phyloP scores from a whole-genome alignment of 2,113 vertebrate genomes.

The Urocynchramus pylzowi region DNA sequence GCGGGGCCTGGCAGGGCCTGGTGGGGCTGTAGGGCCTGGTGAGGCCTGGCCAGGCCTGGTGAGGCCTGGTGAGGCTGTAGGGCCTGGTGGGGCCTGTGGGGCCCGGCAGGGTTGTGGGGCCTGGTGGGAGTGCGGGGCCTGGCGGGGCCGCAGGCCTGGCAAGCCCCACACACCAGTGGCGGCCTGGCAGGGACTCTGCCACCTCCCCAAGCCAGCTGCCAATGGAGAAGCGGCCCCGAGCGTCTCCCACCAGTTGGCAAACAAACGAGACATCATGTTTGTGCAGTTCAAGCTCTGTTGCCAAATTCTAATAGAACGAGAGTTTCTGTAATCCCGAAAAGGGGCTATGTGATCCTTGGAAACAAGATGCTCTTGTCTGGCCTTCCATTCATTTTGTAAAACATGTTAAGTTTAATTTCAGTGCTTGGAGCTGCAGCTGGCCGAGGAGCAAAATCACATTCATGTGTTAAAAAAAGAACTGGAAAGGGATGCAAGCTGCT shows the following conservation, averaged over 20 bases:
- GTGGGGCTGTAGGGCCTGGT: too few relatives aligned
- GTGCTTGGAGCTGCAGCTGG: constrained; percentile 49
- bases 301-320: constrained; percentile 53
- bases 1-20: too few relatives aligned
- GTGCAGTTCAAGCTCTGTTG: background rate
- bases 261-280: constrained; percentile 37
- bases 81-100: background rate
- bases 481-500: constrained; percentile 45
- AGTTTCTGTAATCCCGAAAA: constrained; percentile 29
- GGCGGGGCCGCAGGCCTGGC: background rate
- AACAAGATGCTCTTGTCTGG: constrained; percentile 51
- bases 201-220: background rate
- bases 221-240: background rate
- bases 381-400: constrained; percentile 58
- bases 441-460: constrained; percentile 45
- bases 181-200: background rate
- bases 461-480: constrained; percentile 34
- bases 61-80: background rate
- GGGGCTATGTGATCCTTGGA: constrained; percentile 43
- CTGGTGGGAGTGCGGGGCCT: too few relatives aligned
- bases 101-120: too few relatives aligned
- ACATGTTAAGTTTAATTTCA: constrained; percentile 58
- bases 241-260: constrained; percentile 39
- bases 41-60: too few relatives aligned
- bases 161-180: fast-evolving